Evolutionary conservation across 2,113 vertebrate species (phyloP).

Genomic region (Naja naja): DNA sequence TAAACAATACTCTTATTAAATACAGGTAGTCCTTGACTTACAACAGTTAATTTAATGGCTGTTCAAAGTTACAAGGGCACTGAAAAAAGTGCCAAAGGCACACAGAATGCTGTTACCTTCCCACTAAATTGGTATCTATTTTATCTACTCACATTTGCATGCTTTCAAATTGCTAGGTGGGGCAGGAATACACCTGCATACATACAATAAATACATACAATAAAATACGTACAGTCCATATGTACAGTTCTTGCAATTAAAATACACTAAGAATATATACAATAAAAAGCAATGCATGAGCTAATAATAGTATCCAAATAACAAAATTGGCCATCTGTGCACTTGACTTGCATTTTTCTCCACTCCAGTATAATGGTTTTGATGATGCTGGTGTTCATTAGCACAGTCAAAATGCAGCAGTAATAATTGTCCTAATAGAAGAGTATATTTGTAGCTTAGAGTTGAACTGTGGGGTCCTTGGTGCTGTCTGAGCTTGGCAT

Average conservation of each 20-base stretch:
- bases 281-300: background rate
- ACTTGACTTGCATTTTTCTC: background rate
- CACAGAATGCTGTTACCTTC: background rate
- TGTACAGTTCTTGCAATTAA: no score
- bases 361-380: background rate
- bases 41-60: background rate
- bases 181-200: no score
- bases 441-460: background rate
- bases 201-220: no score
- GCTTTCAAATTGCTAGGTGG: no score
- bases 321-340: background rate
- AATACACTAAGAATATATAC: no score
- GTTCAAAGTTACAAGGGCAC: background rate
- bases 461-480: background rate
- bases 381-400: background rate
- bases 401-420: background rate
- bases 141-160: no score
- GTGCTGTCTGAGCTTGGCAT: background rate
- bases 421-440: background rate
- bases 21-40: background rate
- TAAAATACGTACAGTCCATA: no score
- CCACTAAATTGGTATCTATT: background rate
- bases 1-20: background rate
- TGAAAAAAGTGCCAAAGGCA: no score
- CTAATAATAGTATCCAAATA: background rate